phyloP scores from a whole-genome alignment of 2,113 vertebrate genomes.

The Lophochroa leadbeateri region DNA sequence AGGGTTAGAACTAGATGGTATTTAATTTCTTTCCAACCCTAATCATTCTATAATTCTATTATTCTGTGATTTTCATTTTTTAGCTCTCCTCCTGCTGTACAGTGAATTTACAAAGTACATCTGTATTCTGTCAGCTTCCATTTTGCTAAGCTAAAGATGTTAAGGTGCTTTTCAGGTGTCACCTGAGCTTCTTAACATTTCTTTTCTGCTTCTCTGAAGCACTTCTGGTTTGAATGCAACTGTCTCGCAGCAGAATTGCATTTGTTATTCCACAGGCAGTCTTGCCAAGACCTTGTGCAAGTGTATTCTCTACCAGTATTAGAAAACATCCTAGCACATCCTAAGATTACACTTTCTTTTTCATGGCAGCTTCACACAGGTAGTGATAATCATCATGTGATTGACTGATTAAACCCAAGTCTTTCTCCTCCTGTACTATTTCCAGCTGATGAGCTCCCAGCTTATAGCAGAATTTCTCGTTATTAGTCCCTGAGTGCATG shows the following conservation, averaged over 20 bases:
- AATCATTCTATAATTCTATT: background rate
- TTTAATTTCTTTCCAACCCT: background rate
- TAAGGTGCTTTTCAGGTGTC: background rate
- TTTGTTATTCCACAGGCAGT: background rate
- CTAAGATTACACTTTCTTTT: background rate
- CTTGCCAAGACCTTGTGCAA: background rate
- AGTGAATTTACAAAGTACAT: background rate
- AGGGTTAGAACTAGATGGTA: background rate
- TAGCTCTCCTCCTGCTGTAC: background rate
- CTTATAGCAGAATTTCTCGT: conserved; percentile 58
- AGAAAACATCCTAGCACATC: background rate
- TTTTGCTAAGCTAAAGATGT: background rate
- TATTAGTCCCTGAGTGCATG: conserved; percentile 58
- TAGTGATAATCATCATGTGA: conserved; percentile 55
- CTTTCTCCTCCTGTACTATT: conserved; percentile 62
- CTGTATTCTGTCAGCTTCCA: background rate
- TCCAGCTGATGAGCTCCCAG: conserved; percentile 58
- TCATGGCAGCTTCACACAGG: conserved; percentile 4
- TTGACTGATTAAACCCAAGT: conserved; percentile 49
- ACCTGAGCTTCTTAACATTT: background rate
- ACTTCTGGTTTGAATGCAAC: background rate
- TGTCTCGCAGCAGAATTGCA: background rate
- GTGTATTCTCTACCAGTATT: background rate
- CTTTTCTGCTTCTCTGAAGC: background rate
- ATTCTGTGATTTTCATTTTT: background rate